Evolutionary conservation across 2,113 vertebrate species (phyloP).

Genomic region (Chrysochloris asiatica): DNA sequence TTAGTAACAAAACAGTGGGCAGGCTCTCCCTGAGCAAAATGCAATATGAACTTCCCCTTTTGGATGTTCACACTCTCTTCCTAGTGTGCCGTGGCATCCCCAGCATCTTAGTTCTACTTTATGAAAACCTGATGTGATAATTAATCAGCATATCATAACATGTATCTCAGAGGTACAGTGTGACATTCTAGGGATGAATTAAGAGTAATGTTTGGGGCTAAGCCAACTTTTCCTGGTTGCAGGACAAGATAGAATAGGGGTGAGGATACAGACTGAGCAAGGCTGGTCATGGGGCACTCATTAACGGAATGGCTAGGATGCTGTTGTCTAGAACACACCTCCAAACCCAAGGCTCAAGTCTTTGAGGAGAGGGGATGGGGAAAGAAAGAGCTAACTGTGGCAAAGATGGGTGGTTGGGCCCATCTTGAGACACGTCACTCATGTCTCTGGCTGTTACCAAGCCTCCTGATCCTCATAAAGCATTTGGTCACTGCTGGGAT

Average conservation of each 20-base stretch:
- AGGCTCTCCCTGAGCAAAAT: background rate
- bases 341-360: background rate
- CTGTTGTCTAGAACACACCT: too few relatives aligned
- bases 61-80: too few relatives aligned
- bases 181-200: background rate
- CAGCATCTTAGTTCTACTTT: background rate
- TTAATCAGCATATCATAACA: accelerated
- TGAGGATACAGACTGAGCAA: background rate
- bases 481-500: accelerated
- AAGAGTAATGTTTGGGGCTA: background rate
- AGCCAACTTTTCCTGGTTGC: background rate
- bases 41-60: background rate
- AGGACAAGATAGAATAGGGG: background rate
- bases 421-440: background rate
- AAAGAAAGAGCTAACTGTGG: background rate
- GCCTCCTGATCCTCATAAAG: background rate
- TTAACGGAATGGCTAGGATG: background rate
- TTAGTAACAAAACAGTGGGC: accelerated
- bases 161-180: accelerated
- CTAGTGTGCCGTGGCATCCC: background rate
- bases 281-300: background rate
- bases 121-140: background rate
- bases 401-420: background rate
- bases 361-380: background rate
- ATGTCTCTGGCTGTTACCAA: background rate